Percentiles rank a stretch among this genome's conserved stretches.
Evolutionary conservation across 2,888 invertebrate species (phyloP).

Genomic region (Limulus polyphemus): DNA sequence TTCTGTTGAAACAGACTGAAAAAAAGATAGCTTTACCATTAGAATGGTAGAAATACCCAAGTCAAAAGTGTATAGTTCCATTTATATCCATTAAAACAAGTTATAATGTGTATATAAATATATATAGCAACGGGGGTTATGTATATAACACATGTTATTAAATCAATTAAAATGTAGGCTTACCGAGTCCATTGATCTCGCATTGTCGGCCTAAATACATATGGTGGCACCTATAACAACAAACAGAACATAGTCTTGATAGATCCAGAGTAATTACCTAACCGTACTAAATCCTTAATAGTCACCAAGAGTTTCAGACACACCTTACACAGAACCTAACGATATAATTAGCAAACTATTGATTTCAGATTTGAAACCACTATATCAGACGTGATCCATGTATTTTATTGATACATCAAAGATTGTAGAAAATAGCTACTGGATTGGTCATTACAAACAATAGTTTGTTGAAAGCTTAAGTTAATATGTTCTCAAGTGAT

Average conservation of each 20-base stretch:
- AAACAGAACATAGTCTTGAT: slow-evolving; percentile 31
- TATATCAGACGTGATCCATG: not conserved
- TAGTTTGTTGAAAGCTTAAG: no score
- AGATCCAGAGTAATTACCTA: not conserved
- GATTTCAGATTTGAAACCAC: no score
- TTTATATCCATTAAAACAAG: not conserved
- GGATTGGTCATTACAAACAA: no score
- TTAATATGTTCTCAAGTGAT: no score
- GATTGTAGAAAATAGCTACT: no score
- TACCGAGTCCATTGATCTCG: slow-evolving; percentile 66
- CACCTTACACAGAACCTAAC: not conserved
- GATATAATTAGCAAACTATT: not conserved
- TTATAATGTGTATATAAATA: not conserved
- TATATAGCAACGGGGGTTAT: not conserved
- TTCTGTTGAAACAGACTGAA: no score
- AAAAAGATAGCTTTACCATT: no score
- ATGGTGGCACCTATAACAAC: slow-evolving; percentile 71
- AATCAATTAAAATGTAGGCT: slow-evolving; percentile 9
- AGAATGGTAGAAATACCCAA: no score
- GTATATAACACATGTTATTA: not conserved
- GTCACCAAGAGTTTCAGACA: not conserved
- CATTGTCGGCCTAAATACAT: slow-evolving; percentile 80
- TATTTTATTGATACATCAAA: not conserved
- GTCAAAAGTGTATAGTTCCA: not conserved
- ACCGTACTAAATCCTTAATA: not conserved